Percentiles rank a stretch among this genome's conserved stretches.
phyloP scores from a whole-genome alignment of 53 echinoderm and acorn worm genomes.

The Holothuria leucospilota region DNA sequence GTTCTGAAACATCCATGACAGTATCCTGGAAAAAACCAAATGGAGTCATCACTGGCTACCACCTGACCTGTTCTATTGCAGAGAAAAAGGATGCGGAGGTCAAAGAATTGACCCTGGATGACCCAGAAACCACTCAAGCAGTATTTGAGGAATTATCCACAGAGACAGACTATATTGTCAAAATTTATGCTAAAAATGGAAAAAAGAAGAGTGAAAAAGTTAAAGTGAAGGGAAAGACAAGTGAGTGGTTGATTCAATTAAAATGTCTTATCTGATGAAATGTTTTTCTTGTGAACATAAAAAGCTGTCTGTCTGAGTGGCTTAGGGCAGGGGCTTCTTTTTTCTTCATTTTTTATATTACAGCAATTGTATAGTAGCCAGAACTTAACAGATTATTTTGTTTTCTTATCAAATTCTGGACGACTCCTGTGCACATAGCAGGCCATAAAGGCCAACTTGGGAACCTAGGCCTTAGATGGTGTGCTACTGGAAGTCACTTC shows the following conservation, averaged over 20 bases:
- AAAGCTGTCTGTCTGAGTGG: too few relatives aligned
- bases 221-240: constrained; percentile 70
- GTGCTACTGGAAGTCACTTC: too few relatives aligned
- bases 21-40: constrained; percentile 79
- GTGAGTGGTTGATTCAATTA: constrained; percentile 41
- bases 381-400: too few relatives aligned
- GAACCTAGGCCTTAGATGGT: too few relatives aligned
- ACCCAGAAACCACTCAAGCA: constrained; percentile 54
- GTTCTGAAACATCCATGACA: constrained; percentile 32
- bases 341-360: too few relatives aligned
- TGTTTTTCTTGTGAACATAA: too few relatives aligned
- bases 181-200: constrained; percentile 77
- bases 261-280: too few relatives aligned
- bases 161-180: constrained; percentile 69
- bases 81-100: constrained; percentile 63
- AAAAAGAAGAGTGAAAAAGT: constrained; percentile 77
- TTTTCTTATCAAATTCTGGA: too few relatives aligned
- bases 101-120: constrained; percentile 67
- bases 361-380: too few relatives aligned
- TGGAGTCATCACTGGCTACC: constrained; percentile 67
- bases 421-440: too few relatives aligned
- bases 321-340: too few relatives aligned
- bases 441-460: too few relatives aligned
- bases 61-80: constrained; percentile 47
- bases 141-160: constrained; percentile 67